Base-by-base conservation (phyloP, 1,140 invertebrate species). In the Nebria ingens region DNA sequence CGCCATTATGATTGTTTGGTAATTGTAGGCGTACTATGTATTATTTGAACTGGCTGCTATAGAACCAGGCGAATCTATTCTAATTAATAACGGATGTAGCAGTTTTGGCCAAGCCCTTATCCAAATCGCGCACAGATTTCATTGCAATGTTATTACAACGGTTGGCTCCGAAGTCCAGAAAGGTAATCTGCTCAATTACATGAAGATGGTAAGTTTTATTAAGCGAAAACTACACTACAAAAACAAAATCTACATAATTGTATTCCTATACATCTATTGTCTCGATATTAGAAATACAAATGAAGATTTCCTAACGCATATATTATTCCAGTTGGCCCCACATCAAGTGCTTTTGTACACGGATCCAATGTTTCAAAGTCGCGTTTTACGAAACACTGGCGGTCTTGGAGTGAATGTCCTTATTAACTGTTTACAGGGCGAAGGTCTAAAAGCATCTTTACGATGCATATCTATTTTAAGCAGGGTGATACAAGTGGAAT, bases 91-190 rank as follows among this genome's bases (percentile, higher is more conserved):
- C 51, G 86, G 83, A 13, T 77, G 78, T 59, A 83, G 84, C 19
- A 81, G 81, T 53, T 76, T 87, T 23, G 86, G 86, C 1, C 78
- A 85, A 65, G 85, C 85, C n/a, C 78, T 81, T n/a, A 85, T 87
- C 58, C 71, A 75, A 19, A 76, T 87, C n/a, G 82, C 83, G 0
- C 66, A 79, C 12, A 57, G 56, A 11, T 40, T 65, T 21, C 66
- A 68, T 2, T 76, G 73, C 25, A 57, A 58, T 42, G 68, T 80
- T 6, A 78, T 69, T 60, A 70, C 73, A 4, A 78, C 76, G 0
- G 76, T 79, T 19, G 67, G 70, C 9, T 68, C 67, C 4, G 54
- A 66, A n/a, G 57, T 61, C 19, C 77, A 79, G 57, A 68, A 63
- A 55, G 60, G 64, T 0, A 72, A 72, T 56, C 42, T 72, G 1